Conservation (phyloP, 2,113 vertebrate genomes). For the Riparia riparia region DNA sequence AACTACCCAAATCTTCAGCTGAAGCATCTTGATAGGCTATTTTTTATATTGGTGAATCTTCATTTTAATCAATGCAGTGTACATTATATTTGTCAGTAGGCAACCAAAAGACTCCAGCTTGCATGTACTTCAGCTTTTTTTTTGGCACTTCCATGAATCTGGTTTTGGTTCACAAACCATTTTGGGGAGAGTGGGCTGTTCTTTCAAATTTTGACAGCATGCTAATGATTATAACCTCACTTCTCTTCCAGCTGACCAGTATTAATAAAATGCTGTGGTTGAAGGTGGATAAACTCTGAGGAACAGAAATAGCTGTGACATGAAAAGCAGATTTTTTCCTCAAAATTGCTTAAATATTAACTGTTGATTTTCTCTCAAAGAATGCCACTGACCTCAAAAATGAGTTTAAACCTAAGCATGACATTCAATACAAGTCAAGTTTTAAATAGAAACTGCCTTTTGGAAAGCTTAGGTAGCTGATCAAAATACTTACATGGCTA, state of each 20-base stretch:
- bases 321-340: background rate
- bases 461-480: background rate
- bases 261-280: background rate
- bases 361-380: background rate
- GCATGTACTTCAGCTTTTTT: background rate
- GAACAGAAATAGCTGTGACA: background rate
- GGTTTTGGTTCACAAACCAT: background rate
- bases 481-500: background rate
- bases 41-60: background rate
- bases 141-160: background rate
- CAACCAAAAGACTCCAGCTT: background rate
- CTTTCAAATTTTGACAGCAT: background rate
- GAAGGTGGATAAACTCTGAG: background rate
- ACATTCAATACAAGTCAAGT: background rate
- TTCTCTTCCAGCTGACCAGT: background rate
- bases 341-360: background rate
- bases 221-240: background rate
- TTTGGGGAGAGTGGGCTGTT: background rate
- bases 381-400: background rate
- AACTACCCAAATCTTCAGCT: background rate
- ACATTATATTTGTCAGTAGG: background rate
- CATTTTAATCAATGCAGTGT: background rate
- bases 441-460: background rate
- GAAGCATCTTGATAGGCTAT: background rate
- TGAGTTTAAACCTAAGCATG: background rate